Conservation (phyloP, 2,888 invertebrate species). For the Periphyllus acericola region DNA sequence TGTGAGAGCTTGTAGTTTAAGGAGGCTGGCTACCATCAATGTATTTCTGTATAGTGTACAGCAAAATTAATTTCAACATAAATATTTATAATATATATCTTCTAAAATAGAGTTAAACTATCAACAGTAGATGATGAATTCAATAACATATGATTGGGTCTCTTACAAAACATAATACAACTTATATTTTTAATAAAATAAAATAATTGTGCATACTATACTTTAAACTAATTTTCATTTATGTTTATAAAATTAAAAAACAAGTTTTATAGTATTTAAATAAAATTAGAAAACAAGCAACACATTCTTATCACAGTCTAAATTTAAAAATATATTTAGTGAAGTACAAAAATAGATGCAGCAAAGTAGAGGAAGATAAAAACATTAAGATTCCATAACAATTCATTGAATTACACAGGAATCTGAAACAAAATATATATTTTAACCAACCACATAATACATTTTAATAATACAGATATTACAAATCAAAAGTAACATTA, state of each 20-base stretch:
- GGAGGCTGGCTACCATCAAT: too few species aligned
- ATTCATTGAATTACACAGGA: slow-evolving; percentile 59
- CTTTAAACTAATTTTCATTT: not conserved
- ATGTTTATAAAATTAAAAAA: not conserved
- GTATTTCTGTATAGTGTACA: too few species aligned
- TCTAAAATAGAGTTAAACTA: too few species aligned
- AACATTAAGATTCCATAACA: slow-evolving; percentile 27
- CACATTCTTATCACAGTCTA: slow-evolving; percentile 43
- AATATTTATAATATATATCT: too few species aligned
- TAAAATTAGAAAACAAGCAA: slow-evolving; percentile 9
- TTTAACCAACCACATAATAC: slow-evolving; percentile 21
- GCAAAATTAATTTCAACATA: too few species aligned
- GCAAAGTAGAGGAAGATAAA: slow-evolving; percentile 8
- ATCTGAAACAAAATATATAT: slow-evolving; percentile 59
- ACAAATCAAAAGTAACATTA: too few species aligned
- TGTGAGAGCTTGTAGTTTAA: too few species aligned
- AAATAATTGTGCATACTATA: not conserved
- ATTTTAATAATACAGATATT: not conserved
- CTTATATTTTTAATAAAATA: too few species aligned
- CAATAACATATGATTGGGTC: too few species aligned
- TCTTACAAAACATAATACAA: too few species aligned
- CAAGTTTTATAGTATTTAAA: not conserved
- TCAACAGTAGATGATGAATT: too few species aligned
- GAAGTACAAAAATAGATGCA: not conserved
- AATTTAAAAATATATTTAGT: not conserved